These are phyloP conservation scores for Eonycteris spelaea DNA, from an alignment of 2,113 vertebrate species.

Conservation along the genomic window DNA sequence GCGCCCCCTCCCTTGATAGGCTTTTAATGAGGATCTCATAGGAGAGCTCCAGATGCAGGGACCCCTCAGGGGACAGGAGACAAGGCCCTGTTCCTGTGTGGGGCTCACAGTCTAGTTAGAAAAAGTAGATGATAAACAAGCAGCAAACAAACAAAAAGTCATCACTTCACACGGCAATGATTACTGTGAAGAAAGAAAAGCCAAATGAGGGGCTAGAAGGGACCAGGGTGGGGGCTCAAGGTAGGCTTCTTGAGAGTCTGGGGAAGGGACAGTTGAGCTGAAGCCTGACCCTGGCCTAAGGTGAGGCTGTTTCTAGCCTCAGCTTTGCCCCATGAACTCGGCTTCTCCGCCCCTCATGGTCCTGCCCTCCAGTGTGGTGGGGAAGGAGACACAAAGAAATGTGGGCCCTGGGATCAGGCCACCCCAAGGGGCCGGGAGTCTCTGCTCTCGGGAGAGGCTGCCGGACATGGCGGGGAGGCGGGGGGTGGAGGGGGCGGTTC, in stretches of 20 bases:
- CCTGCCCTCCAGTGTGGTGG: background rate
- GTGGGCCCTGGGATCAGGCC: background rate
- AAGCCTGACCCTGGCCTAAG: background rate
- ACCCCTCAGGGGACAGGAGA: background rate
- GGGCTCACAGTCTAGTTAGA: background rate
- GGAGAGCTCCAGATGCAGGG: background rate
- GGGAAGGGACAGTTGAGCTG: background rate
- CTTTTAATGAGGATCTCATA: too few species aligned
- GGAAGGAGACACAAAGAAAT: background rate
- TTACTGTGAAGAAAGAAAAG: too few species aligned
- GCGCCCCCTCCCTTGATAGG: rapidly evolving
- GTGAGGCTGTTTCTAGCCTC: background rate
- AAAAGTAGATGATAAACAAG: background rate
- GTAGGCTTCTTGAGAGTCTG: background rate
- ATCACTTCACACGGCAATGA: background rate
- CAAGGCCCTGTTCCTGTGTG: background rate
- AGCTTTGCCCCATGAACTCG: background rate
- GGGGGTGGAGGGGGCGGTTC: too few species aligned
- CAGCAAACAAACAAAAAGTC: too few species aligned
- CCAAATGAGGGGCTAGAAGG: too few species aligned
- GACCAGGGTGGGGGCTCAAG: rapidly evolving
- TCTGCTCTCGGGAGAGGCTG: background rate
- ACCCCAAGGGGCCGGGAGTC: background rate
- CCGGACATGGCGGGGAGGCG: rapidly evolving
- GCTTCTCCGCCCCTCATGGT: background rate